A percentile compares a stretch with the other conserved stretches of the same genome.
Evolutionary conservation across 2,797 vertebrate genomes (phyloP).

Genomic region (Benthosema pterotum): DNA sequence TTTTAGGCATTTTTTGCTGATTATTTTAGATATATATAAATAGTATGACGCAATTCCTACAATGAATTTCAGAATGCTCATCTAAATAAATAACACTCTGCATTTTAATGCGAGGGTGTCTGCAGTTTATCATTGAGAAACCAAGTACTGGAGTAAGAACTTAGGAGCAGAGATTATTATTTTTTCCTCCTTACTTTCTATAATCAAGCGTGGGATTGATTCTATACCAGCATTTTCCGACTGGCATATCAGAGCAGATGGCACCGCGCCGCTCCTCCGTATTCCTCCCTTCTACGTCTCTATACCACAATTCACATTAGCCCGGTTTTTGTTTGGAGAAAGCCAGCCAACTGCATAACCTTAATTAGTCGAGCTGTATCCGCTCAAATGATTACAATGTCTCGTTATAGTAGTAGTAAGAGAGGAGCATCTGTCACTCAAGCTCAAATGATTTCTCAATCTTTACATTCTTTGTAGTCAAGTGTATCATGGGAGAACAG

Average conservation of each 20-base stretch:
- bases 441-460: constrained; percentile 74
- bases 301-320: constrained; percentile 60
- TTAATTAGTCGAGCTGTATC: constrained; percentile 78
- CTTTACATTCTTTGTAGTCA: constrained; percentile 45
- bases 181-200: too few relatives aligned
- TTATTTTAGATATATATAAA: too few relatives aligned
- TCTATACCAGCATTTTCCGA: constrained; percentile 46
- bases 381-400: constrained; percentile 75
- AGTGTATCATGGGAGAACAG: constrained; percentile 22
- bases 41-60: too few relatives aligned
- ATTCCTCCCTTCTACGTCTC: constrained; percentile 41
- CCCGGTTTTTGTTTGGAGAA: constrained; percentile 67
- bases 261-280: constrained; percentile 29
- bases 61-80: too few relatives aligned
- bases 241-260: constrained; percentile 46
- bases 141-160: too few relatives aligned
- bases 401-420: constrained; percentile 60
- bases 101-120: too few relatives aligned
- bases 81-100: too few relatives aligned
- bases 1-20: too few relatives aligned
- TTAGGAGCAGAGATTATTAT: too few relatives aligned
- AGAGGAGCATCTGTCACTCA: constrained; percentile 76
- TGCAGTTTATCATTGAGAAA: too few relatives aligned
- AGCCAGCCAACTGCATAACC: constrained; percentile 74
- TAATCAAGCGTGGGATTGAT: constrained; percentile 41